A percentile compares a stretch with the other conserved stretches of the same genome.
Evolutionary conservation across 2,888 invertebrate species (phyloP).

Genomic region (Polydesmus complanatus): DNA sequence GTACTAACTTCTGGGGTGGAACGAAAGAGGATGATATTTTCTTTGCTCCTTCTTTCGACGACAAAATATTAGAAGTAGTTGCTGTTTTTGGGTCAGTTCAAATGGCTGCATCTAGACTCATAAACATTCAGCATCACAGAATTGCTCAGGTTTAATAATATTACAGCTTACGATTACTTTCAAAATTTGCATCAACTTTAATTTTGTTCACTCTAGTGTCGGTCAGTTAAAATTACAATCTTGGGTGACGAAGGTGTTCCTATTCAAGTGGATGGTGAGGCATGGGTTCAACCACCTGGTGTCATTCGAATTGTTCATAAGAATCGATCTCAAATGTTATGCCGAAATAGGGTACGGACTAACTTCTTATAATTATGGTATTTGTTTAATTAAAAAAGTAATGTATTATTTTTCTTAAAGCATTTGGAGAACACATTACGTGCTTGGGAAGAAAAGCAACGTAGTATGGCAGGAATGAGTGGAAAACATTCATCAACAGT

Average conservation of each 20-base stretch:
- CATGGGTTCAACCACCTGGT: slow-evolving; percentile 94
- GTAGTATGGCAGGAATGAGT: slow-evolving; percentile 18
- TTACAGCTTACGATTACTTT: background rate
- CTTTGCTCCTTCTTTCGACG: slow-evolving; percentile 86
- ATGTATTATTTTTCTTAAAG: slow-evolving; percentile 28
- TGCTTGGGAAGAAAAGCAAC: slow-evolving; percentile 71
- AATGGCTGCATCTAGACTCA: slow-evolving; percentile 88
- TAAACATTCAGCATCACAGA: slow-evolving; percentile 90
- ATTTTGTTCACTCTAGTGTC: too few relatives aligned
- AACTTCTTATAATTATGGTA: too few relatives aligned
- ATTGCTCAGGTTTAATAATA: slow-evolving; percentile 60
- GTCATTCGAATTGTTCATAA: slow-evolving; percentile 92
- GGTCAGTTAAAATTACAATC: slow-evolving; percentile 90
- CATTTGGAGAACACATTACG: slow-evolving; percentile 78
- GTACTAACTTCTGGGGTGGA: slow-evolving; percentile 97
- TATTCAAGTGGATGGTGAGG: slow-evolving; percentile 93
- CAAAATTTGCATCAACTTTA: background rate
- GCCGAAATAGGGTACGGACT: slow-evolving; percentile 63
- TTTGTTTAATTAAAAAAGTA: background rate
- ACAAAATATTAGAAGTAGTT: slow-evolving; percentile 88
- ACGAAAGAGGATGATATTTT: slow-evolving; percentile 82
- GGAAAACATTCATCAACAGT: slow-evolving; percentile 8
- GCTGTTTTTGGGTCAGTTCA: slow-evolving; percentile 96
- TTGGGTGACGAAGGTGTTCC: slow-evolving; percentile 76
- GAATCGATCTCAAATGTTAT: slow-evolving; percentile 91